Evolutionary conservation across 2,888 invertebrate genomes (phyloP), one percentile per base, ranked within the genome.

Genomic region (Dioctria rufipes): DNA sequence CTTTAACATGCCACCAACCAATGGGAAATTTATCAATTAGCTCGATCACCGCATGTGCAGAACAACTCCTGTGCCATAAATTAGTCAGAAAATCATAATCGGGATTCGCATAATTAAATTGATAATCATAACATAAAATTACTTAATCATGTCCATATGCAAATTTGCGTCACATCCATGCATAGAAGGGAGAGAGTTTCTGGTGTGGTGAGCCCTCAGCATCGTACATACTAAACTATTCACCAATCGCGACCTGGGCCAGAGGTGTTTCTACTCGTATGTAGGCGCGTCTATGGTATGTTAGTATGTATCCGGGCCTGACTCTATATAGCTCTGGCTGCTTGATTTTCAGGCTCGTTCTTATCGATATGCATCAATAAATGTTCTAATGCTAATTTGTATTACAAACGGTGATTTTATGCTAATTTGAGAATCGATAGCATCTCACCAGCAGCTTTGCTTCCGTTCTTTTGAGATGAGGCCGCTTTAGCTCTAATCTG

Each of bases 301-400:
- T 13, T 5, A 11, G 5, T 63, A 39, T 11, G 8, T 58, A 9
- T 5, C n/a, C 63, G 63, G 61, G 40, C 60, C 49, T 11, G 77
- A 63, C 77, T 58, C 39, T 25, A 25, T 25, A 25, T 25, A 25
- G 25, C 25, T 25, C 25, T 25, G 25, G 25, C 2, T 25, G 25
- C 25, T 25, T 25, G 25, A 25, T 25, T 25, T 4, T 54, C 54
- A 54, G 54, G 11, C 54, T 54, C 54, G 54, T n/a, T 54, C 77
- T 54, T 78, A 78, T 78, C 78, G 66, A 78, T 78, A 67, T 78
- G 78, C 67, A 78, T 78, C 67, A 78, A 67, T 78, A 78, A 78
- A 78, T 78, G 66, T 58, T 78, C 78, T 78, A 78, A 78, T 78
- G 78, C 78, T 78, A 78, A 78, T 78, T 78, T 67, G 67, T 66